Conservation (phyloP, 23 tunicate species). For the Diplosoma virens region DNA sequence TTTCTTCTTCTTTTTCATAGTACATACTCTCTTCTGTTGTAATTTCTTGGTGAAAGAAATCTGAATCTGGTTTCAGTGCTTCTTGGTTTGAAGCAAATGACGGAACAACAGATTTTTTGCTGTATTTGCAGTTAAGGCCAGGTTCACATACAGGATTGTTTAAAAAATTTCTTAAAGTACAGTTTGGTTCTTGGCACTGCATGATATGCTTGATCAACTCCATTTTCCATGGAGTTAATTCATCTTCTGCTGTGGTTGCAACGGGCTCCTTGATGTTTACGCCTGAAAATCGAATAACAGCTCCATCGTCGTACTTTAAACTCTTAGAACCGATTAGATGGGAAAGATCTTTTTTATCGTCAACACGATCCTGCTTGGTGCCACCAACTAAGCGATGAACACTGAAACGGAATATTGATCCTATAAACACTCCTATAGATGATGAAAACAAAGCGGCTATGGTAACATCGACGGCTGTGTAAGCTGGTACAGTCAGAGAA, state of each 20-base stretch:
- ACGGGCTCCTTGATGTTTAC: too few species aligned
- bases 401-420: constrained; percentile 19
- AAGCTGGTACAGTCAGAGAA: not conserved
- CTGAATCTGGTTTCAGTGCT: too few species aligned
- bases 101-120: not conserved
- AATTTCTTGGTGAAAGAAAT: too few species aligned
- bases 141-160: constrained; percentile 11
- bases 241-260: too few species aligned
- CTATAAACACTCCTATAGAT: constrained; percentile 27
- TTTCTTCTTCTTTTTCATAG: too few species aligned
- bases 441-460: constrained; percentile 46
- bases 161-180: constrained; percentile 26
- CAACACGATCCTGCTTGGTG: constrained; percentile 49
- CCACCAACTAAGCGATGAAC: constrained; percentile 11
- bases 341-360: constrained; percentile 74
- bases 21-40: too few species aligned
- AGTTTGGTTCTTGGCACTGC: constrained; percentile 35
- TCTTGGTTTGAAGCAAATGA: too few species aligned
- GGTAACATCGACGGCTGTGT: constrained; percentile 29
- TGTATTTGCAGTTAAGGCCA: constrained; percentile 9
- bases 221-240: constrained; percentile 47
- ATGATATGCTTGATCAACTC: constrained; percentile 49
- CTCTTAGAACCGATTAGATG: constrained; percentile 39
- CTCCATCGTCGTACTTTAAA: constrained; percentile 56
- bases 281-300: constrained; percentile 58